Conservation (phyloP, 2,797 vertebrate genomes). For the Sebastolobus altivelis region DNA sequence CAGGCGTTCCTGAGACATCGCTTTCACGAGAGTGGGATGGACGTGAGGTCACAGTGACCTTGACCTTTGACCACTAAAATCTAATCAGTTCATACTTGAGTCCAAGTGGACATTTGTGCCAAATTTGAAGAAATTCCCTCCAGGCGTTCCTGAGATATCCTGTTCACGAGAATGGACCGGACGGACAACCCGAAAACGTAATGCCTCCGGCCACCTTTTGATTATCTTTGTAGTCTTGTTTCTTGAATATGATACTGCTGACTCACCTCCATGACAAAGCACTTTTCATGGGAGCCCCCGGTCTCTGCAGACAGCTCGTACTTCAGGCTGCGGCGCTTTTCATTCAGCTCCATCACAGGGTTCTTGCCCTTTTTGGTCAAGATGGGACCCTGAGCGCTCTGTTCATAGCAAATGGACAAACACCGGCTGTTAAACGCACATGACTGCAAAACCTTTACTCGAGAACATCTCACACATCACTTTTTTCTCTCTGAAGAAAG, state of each 20-base stretch:
- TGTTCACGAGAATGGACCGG: no score
- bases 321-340: constrained; percentile 94
- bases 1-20: no score
- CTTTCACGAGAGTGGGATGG: no score
- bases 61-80: no score
- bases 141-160: no score
- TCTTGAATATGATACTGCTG: background rate
- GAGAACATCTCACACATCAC: no score
- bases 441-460: background rate
- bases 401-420: constrained; percentile 6
- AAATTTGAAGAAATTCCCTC: no score
- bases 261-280: constrained; percentile 96
- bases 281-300: constrained; percentile 94
- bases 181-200: no score
- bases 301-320: constrained; percentile 95
- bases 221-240: background rate
- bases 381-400: constrained; percentile 93
- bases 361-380: constrained; percentile 97
- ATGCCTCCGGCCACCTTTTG: background rate
- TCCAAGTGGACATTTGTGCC: no score
- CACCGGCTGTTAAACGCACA: background rate
- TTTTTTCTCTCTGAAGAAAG: background rate
- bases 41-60: no score
- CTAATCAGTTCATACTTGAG: no score
- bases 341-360: constrained; percentile 97